Conservation (phyloP, 2,113 vertebrate species). For the Bothrops jararaca region DNA sequence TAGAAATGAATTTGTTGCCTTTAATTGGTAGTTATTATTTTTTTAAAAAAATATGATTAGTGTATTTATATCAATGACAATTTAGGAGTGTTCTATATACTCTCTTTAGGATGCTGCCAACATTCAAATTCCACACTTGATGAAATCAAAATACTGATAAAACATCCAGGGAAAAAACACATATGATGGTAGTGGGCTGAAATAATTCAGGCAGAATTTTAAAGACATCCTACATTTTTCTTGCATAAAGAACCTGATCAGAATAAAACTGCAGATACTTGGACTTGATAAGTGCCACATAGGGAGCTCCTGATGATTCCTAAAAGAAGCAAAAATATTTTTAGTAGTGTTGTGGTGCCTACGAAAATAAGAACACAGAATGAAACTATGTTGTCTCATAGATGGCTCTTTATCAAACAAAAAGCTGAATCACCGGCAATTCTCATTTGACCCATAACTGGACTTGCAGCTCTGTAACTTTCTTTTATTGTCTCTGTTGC, state of each 20-base stretch:
- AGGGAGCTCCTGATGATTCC: not conserved
- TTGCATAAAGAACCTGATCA: not conserved
- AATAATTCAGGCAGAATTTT: not conserved
- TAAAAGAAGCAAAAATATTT: fast-evolving
- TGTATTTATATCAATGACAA: not conserved
- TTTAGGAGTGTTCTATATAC: not conserved
- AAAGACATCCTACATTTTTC: not conserved
- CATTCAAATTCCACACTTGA: not conserved
- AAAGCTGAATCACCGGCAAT: constrained; percentile 1
- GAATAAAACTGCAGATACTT: not conserved
- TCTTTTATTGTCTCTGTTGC: not conserved
- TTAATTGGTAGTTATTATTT: not conserved
- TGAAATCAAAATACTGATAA: not conserved
- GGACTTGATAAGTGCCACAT: not conserved
- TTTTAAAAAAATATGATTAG: not conserved
- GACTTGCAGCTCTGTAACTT: not conserved
- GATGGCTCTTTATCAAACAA: not conserved
- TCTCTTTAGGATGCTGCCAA: not conserved
- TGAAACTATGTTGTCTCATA: not conserved
- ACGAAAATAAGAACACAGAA: not conserved
- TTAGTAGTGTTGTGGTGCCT: fast-evolving
- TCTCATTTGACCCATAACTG: not conserved
- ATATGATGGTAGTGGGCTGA: not conserved
- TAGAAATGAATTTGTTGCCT: not conserved
- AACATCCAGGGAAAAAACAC: not conserved